phyloP scores from a whole-genome alignment of 2,888 invertebrate genomes.

The Notocelia uddmanniana region DNA sequence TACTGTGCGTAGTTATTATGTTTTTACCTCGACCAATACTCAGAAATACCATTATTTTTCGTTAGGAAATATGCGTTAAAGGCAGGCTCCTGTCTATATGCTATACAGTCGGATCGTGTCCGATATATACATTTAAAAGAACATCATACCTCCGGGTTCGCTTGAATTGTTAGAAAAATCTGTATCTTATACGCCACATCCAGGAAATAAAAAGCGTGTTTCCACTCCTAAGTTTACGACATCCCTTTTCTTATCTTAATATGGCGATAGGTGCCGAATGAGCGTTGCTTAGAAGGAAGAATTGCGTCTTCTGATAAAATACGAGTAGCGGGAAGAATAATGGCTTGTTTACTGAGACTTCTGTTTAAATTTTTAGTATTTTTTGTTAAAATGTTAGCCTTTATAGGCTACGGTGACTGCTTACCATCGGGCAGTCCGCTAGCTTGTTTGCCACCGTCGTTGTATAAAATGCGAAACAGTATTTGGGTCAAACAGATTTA shows the following conservation, averaged over 20 bases:
- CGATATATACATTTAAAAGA: too few relatives aligned
- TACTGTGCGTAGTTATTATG: too few relatives aligned
- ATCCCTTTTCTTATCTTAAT: constrained; percentile 76
- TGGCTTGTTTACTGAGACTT: constrained; percentile 20
- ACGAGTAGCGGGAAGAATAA: constrained; percentile 52
- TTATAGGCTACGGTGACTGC: too few relatives aligned
- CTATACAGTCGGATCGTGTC: too few relatives aligned
- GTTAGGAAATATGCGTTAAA: too few relatives aligned
- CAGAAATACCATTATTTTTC: too few relatives aligned
- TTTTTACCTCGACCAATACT: too few relatives aligned
- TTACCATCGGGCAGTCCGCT: too few relatives aligned
- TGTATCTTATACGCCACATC: constrained; percentile 60
- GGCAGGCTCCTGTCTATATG: too few relatives aligned
- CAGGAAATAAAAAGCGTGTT: constrained; percentile 71
- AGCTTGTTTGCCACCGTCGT: too few relatives aligned
- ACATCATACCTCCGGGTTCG: neutral
- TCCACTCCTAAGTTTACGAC: constrained; percentile 75
- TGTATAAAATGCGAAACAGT: too few relatives aligned
- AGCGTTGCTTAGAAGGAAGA: constrained; percentile 65
- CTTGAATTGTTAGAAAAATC: constrained; percentile 49
- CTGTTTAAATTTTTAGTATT: constrained; percentile 4
- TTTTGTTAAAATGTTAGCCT: neutral
- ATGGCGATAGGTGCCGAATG: constrained; percentile 74
- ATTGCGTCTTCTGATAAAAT: constrained; percentile 55
- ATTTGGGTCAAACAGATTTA: too few relatives aligned